These are phyloP conservation scores for Pipra filicauda DNA, from an alignment of 2,113 vertebrate genomes.

Conservation along the genomic window DNA sequence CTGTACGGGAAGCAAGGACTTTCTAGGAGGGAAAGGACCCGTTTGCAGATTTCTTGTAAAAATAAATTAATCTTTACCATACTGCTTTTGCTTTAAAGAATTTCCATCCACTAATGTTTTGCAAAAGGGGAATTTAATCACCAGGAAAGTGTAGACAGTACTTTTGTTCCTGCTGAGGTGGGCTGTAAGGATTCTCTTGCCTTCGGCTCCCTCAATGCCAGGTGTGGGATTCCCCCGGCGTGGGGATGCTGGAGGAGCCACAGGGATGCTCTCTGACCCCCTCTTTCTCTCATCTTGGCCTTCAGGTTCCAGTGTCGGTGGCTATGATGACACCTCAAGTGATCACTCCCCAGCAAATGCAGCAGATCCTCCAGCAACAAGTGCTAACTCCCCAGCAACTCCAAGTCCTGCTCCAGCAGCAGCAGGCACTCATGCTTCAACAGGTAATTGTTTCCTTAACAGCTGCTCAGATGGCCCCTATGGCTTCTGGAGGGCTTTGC, in stretches of 20 bases:
- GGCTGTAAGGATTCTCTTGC: background rate
- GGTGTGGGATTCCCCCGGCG: fast-evolving
- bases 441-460: constrained; percentile 82
- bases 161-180: background rate
- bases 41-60: background rate
- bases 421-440: constrained; percentile 99
- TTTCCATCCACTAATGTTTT: background rate
- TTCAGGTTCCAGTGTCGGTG: constrained; percentile 96
- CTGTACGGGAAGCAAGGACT: background rate
- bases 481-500: background rate
- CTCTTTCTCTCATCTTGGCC: background rate
- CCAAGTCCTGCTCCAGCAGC: constrained; percentile 98
- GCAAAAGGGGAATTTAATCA: background rate
- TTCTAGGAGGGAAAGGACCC: background rate
- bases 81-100: background rate
- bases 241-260: background rate
- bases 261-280: background rate
- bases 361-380: constrained; percentile 99
- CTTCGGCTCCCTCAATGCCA: background rate
- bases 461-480: background rate
- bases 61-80: background rate
- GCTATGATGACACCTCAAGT: constrained; percentile 99
- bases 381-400: constrained; percentile 99
- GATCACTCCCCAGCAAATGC: constrained; percentile 99
- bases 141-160: fast-evolving